A percentile compares a stretch with the other conserved stretches of the same genome.
These are phyloP conservation scores for Calliopum simillimum DNA, from an alignment of 2,888 invertebrate species.

Conservation along the genomic window DNA sequence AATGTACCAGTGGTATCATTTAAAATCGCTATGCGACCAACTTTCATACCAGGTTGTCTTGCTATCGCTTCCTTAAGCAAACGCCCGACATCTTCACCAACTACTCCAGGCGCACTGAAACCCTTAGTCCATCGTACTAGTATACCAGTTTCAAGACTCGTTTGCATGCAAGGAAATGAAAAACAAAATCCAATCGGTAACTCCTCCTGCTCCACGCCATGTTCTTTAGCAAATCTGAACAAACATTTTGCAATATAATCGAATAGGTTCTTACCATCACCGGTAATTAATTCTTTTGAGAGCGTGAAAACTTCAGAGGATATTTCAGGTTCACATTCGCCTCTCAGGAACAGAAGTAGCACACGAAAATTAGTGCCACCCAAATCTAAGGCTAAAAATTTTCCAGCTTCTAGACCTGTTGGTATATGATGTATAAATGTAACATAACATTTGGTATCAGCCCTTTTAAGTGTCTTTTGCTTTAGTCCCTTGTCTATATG, in stretches of 20 bases:
- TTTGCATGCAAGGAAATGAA: constrained; percentile 90
- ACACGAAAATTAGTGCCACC: constrained; percentile 98
- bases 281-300: constrained; percentile 88
- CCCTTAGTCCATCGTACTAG: constrained; percentile 96
- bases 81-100: constrained; percentile 88
- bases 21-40: constrained; percentile 89
- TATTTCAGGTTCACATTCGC: constrained; percentile 85
- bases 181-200: constrained; percentile 96
- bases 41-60: constrained; percentile 82
- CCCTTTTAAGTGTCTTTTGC: constrained; percentile 77
- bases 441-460: constrained; percentile 91
- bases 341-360: constrained; percentile 81
- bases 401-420: constrained; percentile 91
- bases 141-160: constrained; percentile 85
- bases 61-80: constrained; percentile 87
- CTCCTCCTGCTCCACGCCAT: constrained; percentile 74
- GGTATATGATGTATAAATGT: constrained; percentile 95
- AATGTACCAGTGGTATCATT: constrained; percentile 95
- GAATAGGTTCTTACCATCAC: constrained; percentile 85
- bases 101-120: constrained; percentile 90
- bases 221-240: constrained; percentile 84
- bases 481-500: constrained; percentile 83
- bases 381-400: constrained; percentile 93
- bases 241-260: constrained; percentile 95
- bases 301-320: constrained; percentile 94